Evolutionary conservation across 2,888 invertebrate genomes (phyloP), one percentile per base, ranked within the genome.

Genomic region (Lasioglossum calceatum): DNA sequence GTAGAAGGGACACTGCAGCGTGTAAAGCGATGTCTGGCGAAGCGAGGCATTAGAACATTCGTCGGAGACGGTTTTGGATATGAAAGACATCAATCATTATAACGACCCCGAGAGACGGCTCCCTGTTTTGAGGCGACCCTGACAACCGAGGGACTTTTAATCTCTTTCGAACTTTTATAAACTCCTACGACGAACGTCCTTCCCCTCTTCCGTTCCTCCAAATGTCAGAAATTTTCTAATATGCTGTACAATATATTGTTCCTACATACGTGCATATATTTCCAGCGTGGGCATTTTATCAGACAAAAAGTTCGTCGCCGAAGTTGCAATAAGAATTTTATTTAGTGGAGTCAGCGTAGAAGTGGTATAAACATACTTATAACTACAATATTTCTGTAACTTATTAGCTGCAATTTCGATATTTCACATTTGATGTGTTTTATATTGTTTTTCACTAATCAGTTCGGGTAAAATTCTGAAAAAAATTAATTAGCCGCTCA

Each of bases 41-140:
- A 75, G 77, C 79, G 75, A 77, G 86, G 77, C 86, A 83, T 87
- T 81, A 81, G 86, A 88, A 84, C 84, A 88, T 72, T 88, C 88
- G 85, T 84, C 81, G 84, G 54, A 61, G 84, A 84, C 86, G 86
- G 76, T 82, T 86, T 86, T 86, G 86, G 88, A 88, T 88, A 89
- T 89, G 86, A 88, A 84, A 81, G 83, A 84, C 88, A 89, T 89
- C 89, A 86, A 89, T 89, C 89, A 89, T 89, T 89, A 86, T 89
- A 88, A 89, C 86, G 89, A 88, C 80, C 82, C 79, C 61, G 81
- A 36, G 81, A 78, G 79, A 82, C 83, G 77, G 80, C 72, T 79
- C 82, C 88, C 88, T 88, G 88, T 88, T 82, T 86, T 79, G 86
- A 86, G 88, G 86, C 83, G 75, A 85, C 73, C 76, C 76, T 39